Evolutionary conservation across 2,797 vertebrate species (phyloP).

Genomic region (Ctenopoma kingsleyae): DNA sequence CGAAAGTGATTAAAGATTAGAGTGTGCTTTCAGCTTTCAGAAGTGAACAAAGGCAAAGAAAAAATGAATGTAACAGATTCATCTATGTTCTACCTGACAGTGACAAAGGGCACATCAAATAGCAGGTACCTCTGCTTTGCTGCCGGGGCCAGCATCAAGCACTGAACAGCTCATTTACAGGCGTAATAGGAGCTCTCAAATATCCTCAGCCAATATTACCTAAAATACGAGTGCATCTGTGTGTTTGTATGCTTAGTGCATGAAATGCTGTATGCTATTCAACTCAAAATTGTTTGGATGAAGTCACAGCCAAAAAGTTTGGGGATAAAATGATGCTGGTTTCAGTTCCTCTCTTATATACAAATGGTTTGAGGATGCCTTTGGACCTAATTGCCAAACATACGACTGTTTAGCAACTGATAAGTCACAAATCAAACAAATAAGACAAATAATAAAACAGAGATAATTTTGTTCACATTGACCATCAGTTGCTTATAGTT

Average conservation of each 20-base stretch:
- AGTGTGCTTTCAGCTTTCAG: slow-evolving; percentile 55
- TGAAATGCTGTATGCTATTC: slow-evolving; percentile 43
- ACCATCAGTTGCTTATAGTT: not conserved
- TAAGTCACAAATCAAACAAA: not conserved
- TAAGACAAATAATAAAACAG: not conserved
- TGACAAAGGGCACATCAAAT: slow-evolving; percentile 72
- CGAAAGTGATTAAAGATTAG: slow-evolving; percentile 40
- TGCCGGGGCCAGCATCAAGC: slow-evolving; percentile 71
- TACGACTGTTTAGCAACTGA: slow-evolving; percentile 3
- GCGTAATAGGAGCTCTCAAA: slow-evolving; percentile 74
- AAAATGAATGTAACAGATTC: slow-evolving; percentile 57
- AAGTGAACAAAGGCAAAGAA: slow-evolving; percentile 66
- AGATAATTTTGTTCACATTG: not conserved
- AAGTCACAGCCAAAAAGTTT: slow-evolving; percentile 37
- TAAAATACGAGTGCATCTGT: slow-evolving; percentile 53
- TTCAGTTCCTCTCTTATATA: slow-evolving; percentile 13
- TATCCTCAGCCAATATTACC: slow-evolving; percentile 65
- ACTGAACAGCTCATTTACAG: slow-evolving; percentile 74
- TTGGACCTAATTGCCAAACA: not conserved
- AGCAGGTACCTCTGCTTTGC: slow-evolving; percentile 65
- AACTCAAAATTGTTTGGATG: slow-evolving; percentile 47
- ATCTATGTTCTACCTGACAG: slow-evolving; percentile 68
- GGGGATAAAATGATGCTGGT: slow-evolving; percentile 21
- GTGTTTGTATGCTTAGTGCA: slow-evolving; percentile 36
- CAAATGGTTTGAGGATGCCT: not conserved